A percentile compares a stretch with the other conserved stretches of the same genome.
phyloP scores from a whole-genome alignment of 2,113 vertebrate species.

The Willisornis vidua region DNA sequence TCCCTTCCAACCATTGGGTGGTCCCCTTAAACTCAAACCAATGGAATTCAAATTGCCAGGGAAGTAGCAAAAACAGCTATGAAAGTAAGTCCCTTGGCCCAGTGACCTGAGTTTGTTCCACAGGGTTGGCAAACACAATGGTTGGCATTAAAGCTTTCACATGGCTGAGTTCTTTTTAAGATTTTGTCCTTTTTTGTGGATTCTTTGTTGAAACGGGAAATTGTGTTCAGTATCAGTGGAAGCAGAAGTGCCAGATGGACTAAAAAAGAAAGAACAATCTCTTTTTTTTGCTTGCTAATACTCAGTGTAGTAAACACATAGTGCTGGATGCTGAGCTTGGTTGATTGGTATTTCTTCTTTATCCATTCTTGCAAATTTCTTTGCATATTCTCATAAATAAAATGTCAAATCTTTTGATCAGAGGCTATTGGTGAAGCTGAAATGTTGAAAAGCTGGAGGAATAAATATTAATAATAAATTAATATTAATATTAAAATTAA shows the following conservation, averaged over 20 bases:
- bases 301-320: background rate
- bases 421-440: background rate
- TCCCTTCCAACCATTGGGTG: background rate
- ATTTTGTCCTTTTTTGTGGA: background rate
- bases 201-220: background rate
- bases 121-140: background rate
- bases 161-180: background rate
- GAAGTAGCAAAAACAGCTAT: background rate
- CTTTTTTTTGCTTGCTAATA: background rate
- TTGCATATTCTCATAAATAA: background rate
- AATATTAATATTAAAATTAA: too few relatives aligned
- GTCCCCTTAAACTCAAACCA: background rate
- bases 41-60: background rate
- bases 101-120: background rate
- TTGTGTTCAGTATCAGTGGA: background rate
- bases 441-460: background rate
- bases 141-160: background rate
- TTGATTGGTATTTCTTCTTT: background rate
- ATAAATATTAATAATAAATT: background rate
- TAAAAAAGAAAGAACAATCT: background rate
- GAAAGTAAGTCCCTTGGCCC: background rate
- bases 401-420: background rate
- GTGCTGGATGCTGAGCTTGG: background rate
- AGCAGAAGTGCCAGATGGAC: background rate
- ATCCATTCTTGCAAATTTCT: background rate